Evolutionary conservation across 1,140 invertebrate species (phyloP).

Genomic region (Bombus picipes): DNA sequence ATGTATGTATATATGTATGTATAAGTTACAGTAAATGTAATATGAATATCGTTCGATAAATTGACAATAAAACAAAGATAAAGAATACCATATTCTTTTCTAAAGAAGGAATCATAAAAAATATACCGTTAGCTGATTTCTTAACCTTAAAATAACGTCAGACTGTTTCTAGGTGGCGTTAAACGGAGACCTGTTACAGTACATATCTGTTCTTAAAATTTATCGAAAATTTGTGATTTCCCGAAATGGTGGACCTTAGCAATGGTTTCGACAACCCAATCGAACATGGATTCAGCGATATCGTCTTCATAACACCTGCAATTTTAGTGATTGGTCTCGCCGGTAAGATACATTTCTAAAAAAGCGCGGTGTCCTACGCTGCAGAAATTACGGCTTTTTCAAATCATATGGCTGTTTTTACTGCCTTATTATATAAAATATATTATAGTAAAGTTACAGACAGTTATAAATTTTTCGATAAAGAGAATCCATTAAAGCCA

Average conservation of each 20-base stretch:
- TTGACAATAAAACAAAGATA: neutral
- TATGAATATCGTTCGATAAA: too few relatives aligned
- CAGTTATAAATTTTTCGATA: neutral
- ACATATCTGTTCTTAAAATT: conserved; percentile 8
- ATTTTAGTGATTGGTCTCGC: conserved; percentile 88
- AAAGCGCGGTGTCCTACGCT: neutral
- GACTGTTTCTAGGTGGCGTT: conserved; percentile 45
- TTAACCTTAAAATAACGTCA: neutral
- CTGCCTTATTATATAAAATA: neutral
- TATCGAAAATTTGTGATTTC: neutral
- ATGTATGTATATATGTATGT: neutral
- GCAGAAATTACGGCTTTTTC: neutral
- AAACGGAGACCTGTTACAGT: conserved; percentile 32
- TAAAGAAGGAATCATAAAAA: neutral
- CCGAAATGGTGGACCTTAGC: conserved; percentile 85
- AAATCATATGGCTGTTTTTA: conserved; percentile 11
- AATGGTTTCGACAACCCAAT: conserved; percentile 86
- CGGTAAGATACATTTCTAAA: conserved; percentile 83
- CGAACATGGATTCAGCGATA: conserved; percentile 91
- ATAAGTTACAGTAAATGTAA: neutral
- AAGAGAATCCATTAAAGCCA: neutral
- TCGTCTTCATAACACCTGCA: conserved; percentile 89
- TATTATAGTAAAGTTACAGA: neutral
- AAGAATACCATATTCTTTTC: neutral
- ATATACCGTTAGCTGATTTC: neutral